Percentiles rank a stretch among this genome's conserved stretches.
These are phyloP conservation scores for Microcebus griseorufus DNA, from an alignment of 2,113 vertebrate species.

Conservation along the genomic window DNA sequence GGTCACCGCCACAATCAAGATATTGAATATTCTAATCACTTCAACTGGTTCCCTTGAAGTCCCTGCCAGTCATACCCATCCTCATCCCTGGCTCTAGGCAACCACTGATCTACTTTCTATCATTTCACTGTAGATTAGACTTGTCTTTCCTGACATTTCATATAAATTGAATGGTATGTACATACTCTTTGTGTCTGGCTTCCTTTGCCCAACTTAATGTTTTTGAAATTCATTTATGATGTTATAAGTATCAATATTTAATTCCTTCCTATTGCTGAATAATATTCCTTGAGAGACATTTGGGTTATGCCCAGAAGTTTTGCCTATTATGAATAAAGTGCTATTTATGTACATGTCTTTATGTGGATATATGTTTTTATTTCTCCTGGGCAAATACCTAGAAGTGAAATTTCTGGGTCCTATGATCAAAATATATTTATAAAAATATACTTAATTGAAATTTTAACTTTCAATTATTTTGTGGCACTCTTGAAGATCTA, in stretches of 20 bases:
- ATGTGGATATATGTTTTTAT: neutral
- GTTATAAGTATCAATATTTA: neutral
- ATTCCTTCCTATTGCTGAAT: conserved; percentile 26
- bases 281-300: neutral
- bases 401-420: neutral
- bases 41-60: neutral
- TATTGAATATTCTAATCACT: neutral
- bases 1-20: neutral
- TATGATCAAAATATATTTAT: neutral
- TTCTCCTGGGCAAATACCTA: neutral
- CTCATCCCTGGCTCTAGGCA: neutral
- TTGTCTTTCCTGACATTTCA: neutral
- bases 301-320: neutral
- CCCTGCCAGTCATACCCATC: neutral
- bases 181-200: neutral
- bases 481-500: neutral
- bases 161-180: neutral
- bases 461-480: conserved; percentile 42
- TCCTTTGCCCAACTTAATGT: neutral
- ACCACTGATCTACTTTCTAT: neutral
- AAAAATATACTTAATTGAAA: neutral
- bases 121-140: neutral
- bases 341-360: neutral
- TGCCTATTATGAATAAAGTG: neutral
- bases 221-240: neutral